phyloP scores from a whole-genome alignment of 2,888 invertebrate species.

The Drosophila maculinotata region DNA sequence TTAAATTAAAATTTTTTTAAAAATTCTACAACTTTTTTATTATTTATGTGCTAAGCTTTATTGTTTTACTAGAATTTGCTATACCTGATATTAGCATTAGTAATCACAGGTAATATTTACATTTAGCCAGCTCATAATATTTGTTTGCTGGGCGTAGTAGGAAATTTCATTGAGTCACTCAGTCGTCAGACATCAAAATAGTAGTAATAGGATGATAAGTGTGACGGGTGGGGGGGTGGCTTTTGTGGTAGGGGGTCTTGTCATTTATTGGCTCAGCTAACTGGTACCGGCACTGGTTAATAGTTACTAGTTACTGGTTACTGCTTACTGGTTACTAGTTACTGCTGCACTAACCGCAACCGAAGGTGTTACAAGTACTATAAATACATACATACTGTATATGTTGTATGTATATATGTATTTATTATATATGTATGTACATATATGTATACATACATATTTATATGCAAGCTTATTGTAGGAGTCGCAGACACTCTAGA shows the following conservation, averaged over 20 bases:
- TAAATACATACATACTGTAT: constrained; percentile 4
- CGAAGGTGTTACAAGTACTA: constrained; percentile 48
- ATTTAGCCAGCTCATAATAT: constrained; percentile 1
- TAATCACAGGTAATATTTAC: not conserved
- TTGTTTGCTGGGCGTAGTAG: constrained; percentile 34
- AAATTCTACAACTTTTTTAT: too few relatives aligned
- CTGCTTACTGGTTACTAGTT: not conserved
- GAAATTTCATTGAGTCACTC: constrained; percentile 60
- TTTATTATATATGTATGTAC: not conserved
- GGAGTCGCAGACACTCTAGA: too few relatives aligned
- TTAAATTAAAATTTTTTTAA: too few relatives aligned
- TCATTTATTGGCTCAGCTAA: constrained; percentile 19
- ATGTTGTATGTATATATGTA: too few relatives aligned
- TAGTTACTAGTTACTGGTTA: not conserved
- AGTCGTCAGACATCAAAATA: constrained; percentile 23
- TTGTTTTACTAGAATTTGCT: too few relatives aligned
- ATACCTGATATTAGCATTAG: too few relatives aligned
- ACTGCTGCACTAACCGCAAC: constrained; percentile 18
- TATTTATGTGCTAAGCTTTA: too few relatives aligned
- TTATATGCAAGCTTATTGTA: too few relatives aligned
- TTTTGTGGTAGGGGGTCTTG: not conserved
- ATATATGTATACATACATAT: too few relatives aligned
- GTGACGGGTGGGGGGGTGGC: not conserved
- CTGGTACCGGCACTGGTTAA: constrained; percentile 7
- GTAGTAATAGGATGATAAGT: not conserved